These are phyloP conservation scores for Florisuga fusca DNA, from an alignment of 2,797 vertebrate genomes.

Conservation along the genomic window DNA sequence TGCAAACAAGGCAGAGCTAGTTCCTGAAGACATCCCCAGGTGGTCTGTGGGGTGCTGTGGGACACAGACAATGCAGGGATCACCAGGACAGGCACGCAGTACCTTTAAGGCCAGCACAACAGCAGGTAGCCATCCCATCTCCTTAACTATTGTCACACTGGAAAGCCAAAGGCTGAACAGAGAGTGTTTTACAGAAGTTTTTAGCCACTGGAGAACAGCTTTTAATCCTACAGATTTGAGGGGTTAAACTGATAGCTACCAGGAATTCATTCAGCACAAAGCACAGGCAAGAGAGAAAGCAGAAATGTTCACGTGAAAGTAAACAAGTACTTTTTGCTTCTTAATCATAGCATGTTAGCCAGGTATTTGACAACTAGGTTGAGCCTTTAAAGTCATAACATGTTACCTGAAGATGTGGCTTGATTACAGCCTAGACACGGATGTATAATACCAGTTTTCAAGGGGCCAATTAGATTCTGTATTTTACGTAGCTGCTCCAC, in stretches of 20 bases:
- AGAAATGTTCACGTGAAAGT: not conserved
- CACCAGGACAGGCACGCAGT: not conserved
- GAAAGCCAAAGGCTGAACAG: not conserved
- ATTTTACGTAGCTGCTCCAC: not conserved
- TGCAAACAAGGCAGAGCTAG: not conserved
- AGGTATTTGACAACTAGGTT: not conserved
- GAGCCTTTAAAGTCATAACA: slow-evolving; percentile 25
- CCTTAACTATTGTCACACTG: not conserved
- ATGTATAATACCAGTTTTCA: not conserved
- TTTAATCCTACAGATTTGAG: not conserved
- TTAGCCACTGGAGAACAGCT: not conserved
- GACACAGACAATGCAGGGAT: not conserved
- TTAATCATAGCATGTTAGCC: not conserved
- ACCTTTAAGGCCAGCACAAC: not conserved
- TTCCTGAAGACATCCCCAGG: not conserved
- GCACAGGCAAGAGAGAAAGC: not conserved
- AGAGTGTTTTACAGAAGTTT: not conserved
- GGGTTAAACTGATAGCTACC: not conserved
- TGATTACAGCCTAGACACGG: slow-evolving; percentile 18
- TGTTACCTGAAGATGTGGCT: slow-evolving; percentile 26
- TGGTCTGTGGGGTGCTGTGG: not conserved
- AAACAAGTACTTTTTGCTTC: not conserved
- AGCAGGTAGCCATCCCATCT: not conserved
- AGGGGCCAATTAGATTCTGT: not conserved
- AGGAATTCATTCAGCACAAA: not conserved